A percentile compares a stretch with the other conserved stretches of the same genome.
These are phyloP conservation scores for Haliclona indistincta DNA, from an alignment of 37 sponge, comb jelly and placozoan genomes.

Conservation along the genomic window DNA sequence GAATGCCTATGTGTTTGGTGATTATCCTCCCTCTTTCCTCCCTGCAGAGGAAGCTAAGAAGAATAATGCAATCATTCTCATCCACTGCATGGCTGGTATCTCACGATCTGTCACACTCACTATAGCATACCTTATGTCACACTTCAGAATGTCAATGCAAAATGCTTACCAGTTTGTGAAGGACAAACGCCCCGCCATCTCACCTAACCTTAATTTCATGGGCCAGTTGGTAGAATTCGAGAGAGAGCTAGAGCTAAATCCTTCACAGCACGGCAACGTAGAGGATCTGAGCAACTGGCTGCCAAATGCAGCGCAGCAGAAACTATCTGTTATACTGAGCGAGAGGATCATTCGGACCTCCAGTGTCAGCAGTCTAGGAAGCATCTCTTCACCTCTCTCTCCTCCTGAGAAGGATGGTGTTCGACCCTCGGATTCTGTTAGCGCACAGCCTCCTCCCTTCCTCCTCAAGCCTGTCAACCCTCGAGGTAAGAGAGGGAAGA, in stretches of 20 bases:
- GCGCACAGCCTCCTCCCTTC: neutral
- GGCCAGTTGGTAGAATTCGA: slow-evolving; percentile 95
- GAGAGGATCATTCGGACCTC: neutral
- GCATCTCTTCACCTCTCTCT: neutral
- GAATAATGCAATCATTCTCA: slow-evolving; percentile 48
- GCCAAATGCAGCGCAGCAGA: slow-evolving; percentile 23
- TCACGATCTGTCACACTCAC: slow-evolving; percentile 94
- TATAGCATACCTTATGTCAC: slow-evolving; percentile 92
- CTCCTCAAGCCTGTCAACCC: neutral
- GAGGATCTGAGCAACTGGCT: slow-evolving; percentile 3
- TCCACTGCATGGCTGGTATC: slow-evolving; percentile 96
- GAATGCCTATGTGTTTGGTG: too few species aligned
- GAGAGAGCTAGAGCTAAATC: slow-evolving; percentile 26
- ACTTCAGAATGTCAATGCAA: slow-evolving; percentile 75
- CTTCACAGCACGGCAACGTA: neutral
- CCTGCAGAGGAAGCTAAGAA: slow-evolving; percentile 63
- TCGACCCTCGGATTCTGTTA: neutral
- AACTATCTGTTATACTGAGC: slow-evolving; percentile 8
- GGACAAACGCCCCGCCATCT: slow-evolving; percentile 77
- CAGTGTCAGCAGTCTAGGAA: neutral
- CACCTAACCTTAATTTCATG: slow-evolving; percentile 99
- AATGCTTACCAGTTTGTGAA: slow-evolving; percentile 90
- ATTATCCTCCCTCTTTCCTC: slow-evolving; percentile 5
- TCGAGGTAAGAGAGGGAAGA: neutral
- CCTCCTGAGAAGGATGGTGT: neutral